Evolutionary conservation across 2,113 vertebrate species (phyloP).

Genomic region (Rhombomys opimus): DNA sequence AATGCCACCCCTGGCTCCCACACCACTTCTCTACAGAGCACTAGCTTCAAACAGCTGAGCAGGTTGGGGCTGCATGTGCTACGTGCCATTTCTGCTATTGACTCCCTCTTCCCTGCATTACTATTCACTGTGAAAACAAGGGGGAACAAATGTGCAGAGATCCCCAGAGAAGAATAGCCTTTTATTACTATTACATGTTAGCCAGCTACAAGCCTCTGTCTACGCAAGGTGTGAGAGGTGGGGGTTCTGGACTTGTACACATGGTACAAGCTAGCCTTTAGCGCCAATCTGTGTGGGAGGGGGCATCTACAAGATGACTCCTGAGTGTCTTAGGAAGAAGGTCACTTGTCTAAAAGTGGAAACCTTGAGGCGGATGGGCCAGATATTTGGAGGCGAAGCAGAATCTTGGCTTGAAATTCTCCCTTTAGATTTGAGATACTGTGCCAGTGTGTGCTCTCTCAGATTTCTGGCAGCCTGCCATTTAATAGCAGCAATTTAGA

Average conservation of each 20-base stretch:
- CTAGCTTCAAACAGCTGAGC: neutral
- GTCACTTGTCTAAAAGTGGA: neutral
- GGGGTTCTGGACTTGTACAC: neutral
- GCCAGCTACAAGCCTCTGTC: neutral
- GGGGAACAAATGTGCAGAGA: neutral
- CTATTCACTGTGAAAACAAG: conserved; percentile 22
- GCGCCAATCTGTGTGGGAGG: neutral
- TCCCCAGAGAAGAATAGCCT: conserved; percentile 4
- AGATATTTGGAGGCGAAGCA: neutral
- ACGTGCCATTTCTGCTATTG: neutral
- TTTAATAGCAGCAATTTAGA: conserved; percentile 63
- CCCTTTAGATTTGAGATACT: conserved; percentile 40
- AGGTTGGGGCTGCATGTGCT: neutral
- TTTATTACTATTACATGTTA: neutral
- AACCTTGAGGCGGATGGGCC: conserved; percentile 33
- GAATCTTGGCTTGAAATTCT: conserved; percentile 54
- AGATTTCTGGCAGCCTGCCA: conserved; percentile 59
- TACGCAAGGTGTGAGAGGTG: neutral
- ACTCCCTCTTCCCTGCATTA: neutral
- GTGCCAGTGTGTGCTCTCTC: conserved; percentile 22
- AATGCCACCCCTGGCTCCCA: neutral
- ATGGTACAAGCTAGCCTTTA: neutral
- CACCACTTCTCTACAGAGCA: neutral
- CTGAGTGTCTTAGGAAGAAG: conserved; percentile 14
- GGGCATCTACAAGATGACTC: neutral